Evolutionary conservation across 2,888 invertebrate genomes (phyloP).

Genomic region (Ashinkailepas kermadecensis): DNA sequence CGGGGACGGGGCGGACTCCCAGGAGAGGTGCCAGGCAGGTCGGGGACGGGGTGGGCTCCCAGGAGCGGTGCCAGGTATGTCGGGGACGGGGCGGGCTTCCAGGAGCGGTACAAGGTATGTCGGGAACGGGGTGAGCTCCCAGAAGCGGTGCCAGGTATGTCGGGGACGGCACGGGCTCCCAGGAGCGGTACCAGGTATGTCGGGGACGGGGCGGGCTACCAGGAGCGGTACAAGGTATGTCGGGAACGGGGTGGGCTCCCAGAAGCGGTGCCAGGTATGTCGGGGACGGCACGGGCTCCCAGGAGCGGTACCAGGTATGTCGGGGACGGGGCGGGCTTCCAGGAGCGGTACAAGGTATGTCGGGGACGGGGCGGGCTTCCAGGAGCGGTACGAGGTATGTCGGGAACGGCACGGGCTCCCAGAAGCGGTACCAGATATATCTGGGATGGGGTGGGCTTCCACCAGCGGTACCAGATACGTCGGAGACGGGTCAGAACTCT

Average conservation of each 20-base stretch:
- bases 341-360: no score
- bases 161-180: no score
- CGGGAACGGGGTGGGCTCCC: neutral
- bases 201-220: no score
- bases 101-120: no score
- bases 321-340: no score
- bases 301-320: no score
- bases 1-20: neutral
- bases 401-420: neutral
- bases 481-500: neutral
- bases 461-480: neutral
- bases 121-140: no score
- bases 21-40: neutral
- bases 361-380: neutral
- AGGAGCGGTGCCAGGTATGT: no score
- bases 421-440: neutral
- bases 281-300: neutral
- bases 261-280: neutral
- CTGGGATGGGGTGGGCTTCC: neutral
- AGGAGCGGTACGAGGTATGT: slow-evolving; percentile 4
- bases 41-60: neutral
- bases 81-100: no score
- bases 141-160: no score
- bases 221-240: neutral
- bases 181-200: no score